phyloP scores from a whole-genome alignment of 2,797 vertebrate genomes.

The Lutjanus campechanus region DNA sequence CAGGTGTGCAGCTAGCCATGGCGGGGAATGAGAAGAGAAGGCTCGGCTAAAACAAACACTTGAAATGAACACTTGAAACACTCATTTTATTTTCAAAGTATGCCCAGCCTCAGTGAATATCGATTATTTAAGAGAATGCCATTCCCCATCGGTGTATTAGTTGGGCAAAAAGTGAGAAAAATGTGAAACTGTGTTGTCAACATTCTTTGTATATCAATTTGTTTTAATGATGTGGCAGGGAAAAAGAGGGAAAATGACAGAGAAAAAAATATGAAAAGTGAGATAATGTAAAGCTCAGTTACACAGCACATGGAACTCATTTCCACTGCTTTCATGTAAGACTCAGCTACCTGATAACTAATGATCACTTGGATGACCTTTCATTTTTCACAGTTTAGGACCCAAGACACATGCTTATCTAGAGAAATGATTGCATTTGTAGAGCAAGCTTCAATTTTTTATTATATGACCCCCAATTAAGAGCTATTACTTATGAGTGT shows the following conservation, averaged over 20 bases:
- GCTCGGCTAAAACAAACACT: constrained; percentile 56
- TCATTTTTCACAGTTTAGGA: not conserved
- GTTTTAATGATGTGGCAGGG: constrained; percentile 8
- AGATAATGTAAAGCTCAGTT: not conserved
- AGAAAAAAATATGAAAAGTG: not conserved
- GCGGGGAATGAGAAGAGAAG: constrained; percentile 28
- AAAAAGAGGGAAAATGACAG: not conserved
- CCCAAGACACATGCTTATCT: not conserved
- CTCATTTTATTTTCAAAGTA: constrained; percentile 21
- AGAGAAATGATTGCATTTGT: not conserved
- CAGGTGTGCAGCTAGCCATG: constrained; percentile 66
- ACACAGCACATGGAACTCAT: not conserved
- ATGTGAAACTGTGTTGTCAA: not conserved
- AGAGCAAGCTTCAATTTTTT: not conserved
- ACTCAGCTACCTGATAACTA: not conserved
- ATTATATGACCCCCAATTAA: constrained; percentile 6
- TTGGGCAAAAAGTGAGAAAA: not conserved
- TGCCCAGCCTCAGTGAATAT: constrained; percentile 5
- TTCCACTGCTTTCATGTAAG: not conserved
- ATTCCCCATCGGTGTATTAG: constrained; percentile 7
- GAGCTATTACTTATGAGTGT: not conserved
- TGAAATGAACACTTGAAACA: constrained; percentile 35
- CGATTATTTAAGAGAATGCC: constrained; percentile 2
- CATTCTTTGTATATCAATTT: not conserved
- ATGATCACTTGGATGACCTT: constrained; percentile 10